Conservation (phyloP, 2,888 invertebrate genomes). For the Trissoscelio sp. region DNA sequence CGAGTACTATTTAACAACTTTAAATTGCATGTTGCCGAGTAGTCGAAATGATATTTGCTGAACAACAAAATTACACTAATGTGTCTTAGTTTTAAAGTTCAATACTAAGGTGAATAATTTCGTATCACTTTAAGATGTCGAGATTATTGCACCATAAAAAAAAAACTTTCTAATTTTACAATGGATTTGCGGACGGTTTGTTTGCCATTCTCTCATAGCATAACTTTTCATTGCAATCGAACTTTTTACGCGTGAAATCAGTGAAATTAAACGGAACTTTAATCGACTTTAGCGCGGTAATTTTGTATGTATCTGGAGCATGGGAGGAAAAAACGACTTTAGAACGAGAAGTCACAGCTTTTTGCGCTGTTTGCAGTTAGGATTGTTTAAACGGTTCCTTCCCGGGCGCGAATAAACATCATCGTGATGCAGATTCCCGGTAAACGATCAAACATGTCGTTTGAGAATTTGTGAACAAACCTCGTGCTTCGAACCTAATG, state of each 20-base stretch:
- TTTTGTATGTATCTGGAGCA: conserved; percentile 46
- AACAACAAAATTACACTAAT: not conserved
- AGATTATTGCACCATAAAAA: too few relatives aligned
- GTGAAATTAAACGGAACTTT: conserved; percentile 46
- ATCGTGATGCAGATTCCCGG: conserved; percentile 46
- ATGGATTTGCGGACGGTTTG: conserved; percentile 8
- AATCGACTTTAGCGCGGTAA: conserved; percentile 50
- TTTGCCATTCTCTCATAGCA: conserved; percentile 39
- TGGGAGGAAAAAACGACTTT: conserved; percentile 51
- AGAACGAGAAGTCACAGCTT: conserved; percentile 51
- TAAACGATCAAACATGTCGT: conserved; percentile 45
- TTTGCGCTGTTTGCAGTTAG: conserved; percentile 49
- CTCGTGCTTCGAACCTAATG: conserved; percentile 44
- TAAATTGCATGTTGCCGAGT: not conserved
- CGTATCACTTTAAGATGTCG: too few relatives aligned
- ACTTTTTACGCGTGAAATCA: conserved; percentile 37
- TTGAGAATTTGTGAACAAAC: conserved; percentile 56
- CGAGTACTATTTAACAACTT: not conserved
- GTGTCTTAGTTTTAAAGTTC: not conserved
- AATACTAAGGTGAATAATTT: not conserved
- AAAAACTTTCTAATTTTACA: not conserved
- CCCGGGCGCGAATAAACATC: conserved; percentile 53
- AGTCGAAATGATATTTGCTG: not conserved
- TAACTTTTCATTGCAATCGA: conserved; percentile 40
- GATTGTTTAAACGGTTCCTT: conserved; percentile 57